Evolutionary conservation across 2,888 invertebrate genomes (phyloP).

Genomic region (Pristionchus maxplancki): DNA sequence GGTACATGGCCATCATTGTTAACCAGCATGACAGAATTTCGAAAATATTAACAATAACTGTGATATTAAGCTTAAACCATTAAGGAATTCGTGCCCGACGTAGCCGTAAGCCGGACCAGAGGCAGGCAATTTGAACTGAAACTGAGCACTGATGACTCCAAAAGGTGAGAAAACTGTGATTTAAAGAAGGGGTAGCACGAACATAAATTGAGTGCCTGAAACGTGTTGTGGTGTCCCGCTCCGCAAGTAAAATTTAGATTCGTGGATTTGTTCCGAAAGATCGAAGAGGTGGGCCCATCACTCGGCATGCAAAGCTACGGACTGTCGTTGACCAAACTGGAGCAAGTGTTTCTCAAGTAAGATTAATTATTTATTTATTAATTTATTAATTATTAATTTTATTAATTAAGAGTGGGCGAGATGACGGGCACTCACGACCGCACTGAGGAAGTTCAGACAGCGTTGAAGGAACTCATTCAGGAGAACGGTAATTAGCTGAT

Average conservation of each 20-base stretch:
- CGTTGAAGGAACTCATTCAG: slow-evolving; percentile 9
- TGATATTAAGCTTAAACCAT: not conserved
- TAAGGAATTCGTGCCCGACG: not conserved
- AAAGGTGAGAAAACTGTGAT: too few relatives aligned
- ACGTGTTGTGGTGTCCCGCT: too few relatives aligned
- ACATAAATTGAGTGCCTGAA: too few relatives aligned
- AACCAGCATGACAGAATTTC: not conserved
- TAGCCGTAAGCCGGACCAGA: too few relatives aligned
- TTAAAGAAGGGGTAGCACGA: too few relatives aligned
- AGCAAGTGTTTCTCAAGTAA: slow-evolving; percentile 38
- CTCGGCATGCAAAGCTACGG: slow-evolving; percentile 28
- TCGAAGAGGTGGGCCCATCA: not conserved
- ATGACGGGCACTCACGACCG: slow-evolving; percentile 2
- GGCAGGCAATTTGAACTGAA: slow-evolving; percentile 11
- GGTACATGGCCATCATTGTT: not conserved
- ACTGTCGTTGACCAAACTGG: not conserved
- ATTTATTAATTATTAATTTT: too few relatives aligned
- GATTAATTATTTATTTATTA: not conserved
- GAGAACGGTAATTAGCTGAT: not conserved
- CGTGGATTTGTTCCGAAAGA: not conserved
- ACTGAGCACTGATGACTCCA: slow-evolving; percentile 10
- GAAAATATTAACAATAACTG: not conserved
- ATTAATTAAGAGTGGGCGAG: slow-evolving; percentile 21
- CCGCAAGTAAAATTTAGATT: slow-evolving; percentile 42
- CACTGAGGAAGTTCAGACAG: not conserved